Evolutionary conservation across 1,140 invertebrate species (phyloP), one percentile per base, ranked within the genome.

Genomic region (Rhyacophila brunnea): DNA sequence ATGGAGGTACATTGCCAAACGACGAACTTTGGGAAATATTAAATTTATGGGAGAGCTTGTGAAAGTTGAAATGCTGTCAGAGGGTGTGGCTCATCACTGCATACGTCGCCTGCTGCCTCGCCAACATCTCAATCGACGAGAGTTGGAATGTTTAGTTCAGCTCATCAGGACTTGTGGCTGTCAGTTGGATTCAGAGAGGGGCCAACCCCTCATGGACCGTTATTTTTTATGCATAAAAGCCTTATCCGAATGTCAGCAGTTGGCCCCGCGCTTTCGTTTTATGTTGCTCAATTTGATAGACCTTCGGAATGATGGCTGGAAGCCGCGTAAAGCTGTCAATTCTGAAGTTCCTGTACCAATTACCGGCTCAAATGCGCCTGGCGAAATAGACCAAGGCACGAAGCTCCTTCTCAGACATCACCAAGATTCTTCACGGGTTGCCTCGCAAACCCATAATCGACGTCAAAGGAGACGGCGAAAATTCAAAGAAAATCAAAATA

Each of bases 11-110:
- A 81, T 93, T 71, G 92, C 94, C 72, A 98, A 98, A 75, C 88
- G 92, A 70, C 97, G 98, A 73, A 98, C 98, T 93, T 88, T 99
- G 66, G 96, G 96, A 63, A 98, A 99, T 84, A 96, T 98, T 81
- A 96, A 96, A 75, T 94, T 95, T 78, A 94, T 93, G 82, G 95
- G 95, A 68, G 96, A 99, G 81, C 87, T 99, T 70, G 94, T 93
- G 70, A 98, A 98, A 80, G 80, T 98, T 78, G 92, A 96, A 70
- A 95, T 99, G 82, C 81, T 98, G 60, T 89, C 92, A 58, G 92
- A 95, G 77, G 83, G 83, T 60, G 97, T 96, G 73, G 80, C 98
- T 68, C 95, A 98, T 80, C 86, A 86, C 69, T 97, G 94, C 83
- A 94, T 96, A 73, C 87, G 93, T 81, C 89, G 96, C 75, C 80